Conservation (phyloP, 2,797 vertebrate species). For the Pantherophis vulpinus region DNA sequence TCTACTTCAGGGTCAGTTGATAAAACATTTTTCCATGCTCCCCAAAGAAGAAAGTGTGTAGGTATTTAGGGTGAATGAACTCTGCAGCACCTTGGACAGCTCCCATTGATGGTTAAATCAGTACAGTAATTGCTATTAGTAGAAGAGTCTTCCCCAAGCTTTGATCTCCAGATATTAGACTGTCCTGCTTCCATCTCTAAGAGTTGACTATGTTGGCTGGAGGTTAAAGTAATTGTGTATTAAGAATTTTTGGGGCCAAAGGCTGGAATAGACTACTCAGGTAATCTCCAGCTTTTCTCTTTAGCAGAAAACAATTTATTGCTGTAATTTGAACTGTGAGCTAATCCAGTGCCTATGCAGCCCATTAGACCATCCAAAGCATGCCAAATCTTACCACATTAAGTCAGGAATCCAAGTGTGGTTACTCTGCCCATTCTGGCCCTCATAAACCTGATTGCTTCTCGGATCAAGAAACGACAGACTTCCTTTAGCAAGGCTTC, state of each 20-base stretch:
- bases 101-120: background rate
- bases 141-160: background rate
- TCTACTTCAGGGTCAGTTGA: background rate
- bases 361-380: background rate
- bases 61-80: background rate
- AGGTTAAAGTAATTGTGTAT: background rate
- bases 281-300: background rate
- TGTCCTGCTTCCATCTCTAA: background rate
- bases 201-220: background rate
- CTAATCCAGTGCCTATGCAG: background rate
- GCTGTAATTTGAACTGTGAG: background rate
- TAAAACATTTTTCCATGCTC: background rate
- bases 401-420: background rate
- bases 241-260: background rate
- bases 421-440: background rate
- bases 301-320: background rate
- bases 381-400: background rate
- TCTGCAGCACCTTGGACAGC: constrained; percentile 16
- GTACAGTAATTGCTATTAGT: no score
- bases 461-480: background rate
- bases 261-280: background rate
- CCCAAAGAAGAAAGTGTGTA: no score
- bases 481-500: background rate
- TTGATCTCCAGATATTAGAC: background rate
- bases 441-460: background rate